Conservation (phyloP, 2,888 invertebrate species). For the Latrodectus hesperus region DNA sequence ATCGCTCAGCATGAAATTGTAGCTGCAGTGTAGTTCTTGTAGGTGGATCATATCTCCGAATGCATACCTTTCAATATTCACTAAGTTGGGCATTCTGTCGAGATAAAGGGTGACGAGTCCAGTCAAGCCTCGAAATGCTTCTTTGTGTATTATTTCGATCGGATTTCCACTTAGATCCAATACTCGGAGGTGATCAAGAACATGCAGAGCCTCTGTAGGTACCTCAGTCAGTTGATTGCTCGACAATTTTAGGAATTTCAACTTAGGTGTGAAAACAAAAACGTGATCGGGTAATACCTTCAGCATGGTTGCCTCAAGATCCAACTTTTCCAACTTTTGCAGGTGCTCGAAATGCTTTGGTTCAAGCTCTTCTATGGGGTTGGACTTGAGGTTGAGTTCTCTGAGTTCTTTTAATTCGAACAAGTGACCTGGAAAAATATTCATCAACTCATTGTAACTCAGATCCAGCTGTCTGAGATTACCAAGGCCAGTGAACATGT, state of each 20-base stretch:
- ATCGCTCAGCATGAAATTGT: constrained; percentile 40
- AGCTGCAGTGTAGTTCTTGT: constrained; percentile 59
- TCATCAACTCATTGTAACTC: constrained; percentile 38
- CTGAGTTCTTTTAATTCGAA: constrained; percentile 9
- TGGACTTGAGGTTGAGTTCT: constrained; percentile 35
- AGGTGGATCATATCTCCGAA: constrained; percentile 53
- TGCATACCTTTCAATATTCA: constrained; percentile 52
- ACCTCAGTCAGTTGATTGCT: constrained; percentile 34
- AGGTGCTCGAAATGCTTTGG: constrained; percentile 44
- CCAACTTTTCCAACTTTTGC: constrained; percentile 36
- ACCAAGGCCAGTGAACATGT: constrained; percentile 28
- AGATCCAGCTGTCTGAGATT: constrained; percentile 42
- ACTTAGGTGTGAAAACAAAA: constrained; percentile 43
- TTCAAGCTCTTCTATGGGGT: constrained; percentile 56
- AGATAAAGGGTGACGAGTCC: constrained; percentile 32
- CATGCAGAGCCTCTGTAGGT: constrained; percentile 44
- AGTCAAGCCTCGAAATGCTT: constrained; percentile 41
- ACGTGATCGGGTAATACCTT: constrained; percentile 44
- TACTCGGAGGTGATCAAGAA: constrained; percentile 22
- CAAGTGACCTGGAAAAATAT: constrained; percentile 21
- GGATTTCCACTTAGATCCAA: constrained; percentile 60
- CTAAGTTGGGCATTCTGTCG: constrained; percentile 50
- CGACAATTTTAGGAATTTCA: constrained; percentile 37
- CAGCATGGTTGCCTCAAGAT: constrained; percentile 41
- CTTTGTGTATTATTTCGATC: constrained; percentile 25